Evolutionary conservation across 2,888 invertebrate species (phyloP).

Genomic region (Andrena fulva): DNA sequence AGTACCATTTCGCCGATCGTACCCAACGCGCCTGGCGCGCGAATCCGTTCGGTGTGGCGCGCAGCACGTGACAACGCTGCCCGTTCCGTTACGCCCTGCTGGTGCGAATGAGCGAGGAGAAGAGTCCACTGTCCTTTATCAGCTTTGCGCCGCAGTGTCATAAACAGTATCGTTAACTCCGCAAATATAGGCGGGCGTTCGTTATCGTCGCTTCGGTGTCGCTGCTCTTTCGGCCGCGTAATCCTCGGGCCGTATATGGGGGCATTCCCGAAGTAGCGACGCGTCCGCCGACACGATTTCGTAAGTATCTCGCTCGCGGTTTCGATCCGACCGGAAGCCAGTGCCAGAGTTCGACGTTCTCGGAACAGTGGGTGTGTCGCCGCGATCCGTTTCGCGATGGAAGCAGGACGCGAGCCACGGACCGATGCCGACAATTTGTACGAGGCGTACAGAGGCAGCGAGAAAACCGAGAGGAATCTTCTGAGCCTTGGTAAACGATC

Average conservation of each 20-base stretch:
- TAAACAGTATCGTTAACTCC: neutral
- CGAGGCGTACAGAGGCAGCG: conserved; percentile 52
- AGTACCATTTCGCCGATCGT: conserved; percentile 62
- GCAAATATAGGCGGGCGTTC: neutral
- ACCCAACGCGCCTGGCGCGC: conserved; percentile 10
- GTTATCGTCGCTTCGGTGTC: conserved; percentile 10
- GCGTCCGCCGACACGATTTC: neutral
- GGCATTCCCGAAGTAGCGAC: neutral
- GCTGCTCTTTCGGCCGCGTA: neutral
- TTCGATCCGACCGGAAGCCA: conserved; percentile 47
- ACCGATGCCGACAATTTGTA: conserved; percentile 59
- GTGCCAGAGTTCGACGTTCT: conserved; percentile 63
- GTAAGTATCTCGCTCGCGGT: conserved; percentile 12
- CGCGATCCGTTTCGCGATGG: conserved; percentile 52
- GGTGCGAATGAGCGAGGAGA: neutral
- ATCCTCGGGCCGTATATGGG: neutral
- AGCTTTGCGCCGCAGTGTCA: neutral
- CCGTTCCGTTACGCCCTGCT: neutral
- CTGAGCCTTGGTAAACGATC: conserved; percentile 65
- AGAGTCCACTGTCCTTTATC: neutral
- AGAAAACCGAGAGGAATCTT: conserved; percentile 59
- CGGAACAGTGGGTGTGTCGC: conserved; percentile 68
- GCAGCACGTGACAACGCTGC: conserved; percentile 37
- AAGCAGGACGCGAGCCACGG: conserved; percentile 50
- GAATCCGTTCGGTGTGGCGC: conserved; percentile 12